Evolutionary conservation across 2,888 invertebrate genomes (phyloP), one percentile per base, ranked within the genome.

Genomic region (Dryobotodes eremita): DNA sequence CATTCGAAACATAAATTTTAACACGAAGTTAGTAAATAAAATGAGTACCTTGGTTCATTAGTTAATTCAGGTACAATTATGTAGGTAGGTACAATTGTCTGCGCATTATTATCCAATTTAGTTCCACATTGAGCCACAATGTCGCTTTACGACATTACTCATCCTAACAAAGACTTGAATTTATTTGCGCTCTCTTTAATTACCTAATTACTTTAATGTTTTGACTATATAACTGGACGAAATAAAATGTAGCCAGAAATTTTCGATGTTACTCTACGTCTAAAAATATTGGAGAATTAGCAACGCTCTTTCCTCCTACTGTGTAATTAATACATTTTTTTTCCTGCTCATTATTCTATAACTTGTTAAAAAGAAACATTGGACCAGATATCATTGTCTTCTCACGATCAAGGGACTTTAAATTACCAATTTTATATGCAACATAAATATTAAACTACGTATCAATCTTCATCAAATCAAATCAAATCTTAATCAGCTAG

Each of bases 31-130:
- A 48, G 26, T 36, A 68, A 71, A 82, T 73, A 62, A 62, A 72
- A 75, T 84, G 31, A 79, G 50, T 72, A 78, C 62, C 61, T 65
- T 46, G 36, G 31, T 77, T 78, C 75, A 80, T 83, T 85, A 78
- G 75, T 78, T 83, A 86, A 83, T 81, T 80, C 76, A 80, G 72
- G 66, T 82, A 66, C 71, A 77, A 80, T 81, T 75, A 79, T 59
- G 50, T 80, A 23, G 17, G 42, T 57, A 65, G 48, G 11, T 69
- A 78, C 71, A 71, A 64, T 80, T 53, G 65, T 66, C 61, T 42
- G 72, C 76, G 62, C 61, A 80, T 78, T 84, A 76, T 82, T 82
- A 71, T 81, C 68, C 55, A 72, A 50, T 79, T 85, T 87, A 87
- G 83, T 87, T 83, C 78, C 71, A 71, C 53, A 77, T 50, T 50